Base-by-base conservation (phyloP, 2,888 invertebrate genomes). In the Odontothrips loti region DNA sequence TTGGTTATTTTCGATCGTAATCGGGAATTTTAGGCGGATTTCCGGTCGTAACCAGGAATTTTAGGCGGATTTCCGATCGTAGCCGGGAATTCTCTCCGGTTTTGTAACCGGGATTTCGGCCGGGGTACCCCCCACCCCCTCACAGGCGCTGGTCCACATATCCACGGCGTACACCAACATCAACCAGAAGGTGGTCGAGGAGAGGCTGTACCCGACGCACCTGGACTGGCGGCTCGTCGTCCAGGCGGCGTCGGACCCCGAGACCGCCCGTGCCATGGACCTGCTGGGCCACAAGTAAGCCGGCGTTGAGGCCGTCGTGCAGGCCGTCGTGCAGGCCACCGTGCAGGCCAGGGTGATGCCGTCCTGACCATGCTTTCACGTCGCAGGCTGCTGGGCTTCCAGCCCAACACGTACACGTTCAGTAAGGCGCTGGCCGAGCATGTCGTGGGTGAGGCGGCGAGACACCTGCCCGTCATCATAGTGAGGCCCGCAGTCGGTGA, bases 381-480 rank as follows among this genome's bases (percentile, higher is more conserved):
- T n/a, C 75, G 1, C 81, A 82, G 82, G 51, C 87, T 95, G 63
- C 88, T 93, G 84, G 89, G 90, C 84, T 92, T 91, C 17, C 95
- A 96, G 86, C 97, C 97, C 0, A 97, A 98, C 87, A 97, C 97
- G 0, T 98, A 98, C 88, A 96, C 96, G 0, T 96, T 94, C 88
- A 96, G 96, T 68, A 98, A 98, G 87, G 91, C 97, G 82, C 89
- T 98, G 82, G 96, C 96, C 0, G 97, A 98, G 87, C 91, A 92
- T 43, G 87, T 96, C 80, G 92, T 98, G 20, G 90, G 92, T n/a
- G 92, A 93, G 79, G 93, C 93, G 86, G 93, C 92, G 83, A 90
- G 91, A 0, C 90, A 91, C 78, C 87, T 98, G 85, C 96, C 96
- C 6, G 91, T 94, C 1, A 93, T 92, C 83, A 95, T 98, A 80